Evolutionary conservation across 1,140 invertebrate species (phyloP).

Genomic region (Thereuonema tuberculata): DNA sequence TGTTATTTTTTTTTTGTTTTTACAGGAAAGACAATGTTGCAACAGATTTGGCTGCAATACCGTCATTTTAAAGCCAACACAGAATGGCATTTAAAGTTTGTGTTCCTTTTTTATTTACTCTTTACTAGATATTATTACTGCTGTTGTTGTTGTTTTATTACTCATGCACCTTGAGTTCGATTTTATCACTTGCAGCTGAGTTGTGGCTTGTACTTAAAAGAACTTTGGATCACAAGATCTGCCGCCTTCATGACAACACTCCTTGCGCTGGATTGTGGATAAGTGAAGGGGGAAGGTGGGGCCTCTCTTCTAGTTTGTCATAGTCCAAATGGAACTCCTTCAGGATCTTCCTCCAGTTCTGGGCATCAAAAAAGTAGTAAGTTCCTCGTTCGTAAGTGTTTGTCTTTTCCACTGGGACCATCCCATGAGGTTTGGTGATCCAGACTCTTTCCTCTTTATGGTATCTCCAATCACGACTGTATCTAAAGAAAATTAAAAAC

Average conservation of each 20-base stretch:
- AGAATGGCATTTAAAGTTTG: no score
- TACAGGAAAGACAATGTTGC: no score
- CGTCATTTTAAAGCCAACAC: no score
- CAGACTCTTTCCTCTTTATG: slow-evolving; percentile 98
- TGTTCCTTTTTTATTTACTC: no score
- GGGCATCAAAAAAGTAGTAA: slow-evolving; percentile 97
- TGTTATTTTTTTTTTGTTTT: no score
- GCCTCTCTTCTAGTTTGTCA: slow-evolving; percentile 87
- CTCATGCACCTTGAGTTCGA: no score
- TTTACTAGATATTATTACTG: no score
- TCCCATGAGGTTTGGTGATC: slow-evolving; percentile 92
- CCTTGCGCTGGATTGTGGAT: not conserved
- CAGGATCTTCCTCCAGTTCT: slow-evolving; percentile 84
- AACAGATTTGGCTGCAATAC: no score
- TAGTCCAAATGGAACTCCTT: slow-evolving; percentile 97
- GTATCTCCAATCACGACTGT: slow-evolving; percentile 96
- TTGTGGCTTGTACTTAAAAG: no score
- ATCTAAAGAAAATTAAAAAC: no score
- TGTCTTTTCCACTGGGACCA: slow-evolving; percentile 84
- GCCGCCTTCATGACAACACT: not conserved
- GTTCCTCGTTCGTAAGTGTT: slow-evolving; percentile 90
- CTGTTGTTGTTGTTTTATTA: no score
- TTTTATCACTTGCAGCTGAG: no score
- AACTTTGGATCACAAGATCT: not conserved
- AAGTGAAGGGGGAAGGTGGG: slow-evolving; percentile 25